phyloP scores from a whole-genome alignment of 2,888 invertebrate species.

The Dioctria linearis region DNA sequence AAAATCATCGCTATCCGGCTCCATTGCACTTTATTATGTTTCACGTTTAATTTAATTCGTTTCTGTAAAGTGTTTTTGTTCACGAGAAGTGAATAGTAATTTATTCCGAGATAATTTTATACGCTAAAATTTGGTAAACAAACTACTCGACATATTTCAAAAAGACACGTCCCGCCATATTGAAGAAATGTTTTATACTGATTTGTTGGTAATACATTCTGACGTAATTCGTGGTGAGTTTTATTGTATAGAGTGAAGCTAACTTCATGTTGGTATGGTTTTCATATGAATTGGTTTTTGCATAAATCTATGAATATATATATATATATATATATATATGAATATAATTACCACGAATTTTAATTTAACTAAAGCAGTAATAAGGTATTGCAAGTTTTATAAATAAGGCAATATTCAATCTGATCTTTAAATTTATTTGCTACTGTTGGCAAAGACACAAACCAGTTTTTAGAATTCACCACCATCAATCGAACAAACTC shows the following conservation, averaged over 20 bases:
- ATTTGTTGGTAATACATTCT: constrained; percentile 7
- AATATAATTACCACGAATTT: too few species aligned
- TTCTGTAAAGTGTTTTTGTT: not conserved
- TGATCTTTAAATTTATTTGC: too few species aligned
- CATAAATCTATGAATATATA: too few species aligned
- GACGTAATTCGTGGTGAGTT: constrained; percentile 26
- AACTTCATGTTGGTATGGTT: constrained; percentile 4
- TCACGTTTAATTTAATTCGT: not conserved
- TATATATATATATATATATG: too few species aligned
- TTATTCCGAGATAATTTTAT: constrained; percentile 52
- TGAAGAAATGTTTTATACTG: constrained; percentile 58
- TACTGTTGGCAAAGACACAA: not conserved
- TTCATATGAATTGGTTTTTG: too few species aligned
- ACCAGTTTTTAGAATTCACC: not conserved
- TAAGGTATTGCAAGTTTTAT: too few species aligned
- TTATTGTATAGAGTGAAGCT: not conserved
- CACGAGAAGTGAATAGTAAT: too few species aligned
- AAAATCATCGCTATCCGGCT: constrained; percentile 50
- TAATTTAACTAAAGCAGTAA: too few species aligned
- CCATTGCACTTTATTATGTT: constrained; percentile 40
- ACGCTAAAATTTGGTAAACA: constrained; percentile 60
- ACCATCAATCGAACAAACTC: not conserved
- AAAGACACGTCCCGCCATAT: constrained; percentile 62
- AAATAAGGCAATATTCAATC: too few species aligned
- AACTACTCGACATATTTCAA: constrained; percentile 61